Percentiles rank a stretch among this genome's conserved stretches.
Evolutionary conservation across 1,140 invertebrate species (phyloP).

Genomic region (Dryas iulia): DNA sequence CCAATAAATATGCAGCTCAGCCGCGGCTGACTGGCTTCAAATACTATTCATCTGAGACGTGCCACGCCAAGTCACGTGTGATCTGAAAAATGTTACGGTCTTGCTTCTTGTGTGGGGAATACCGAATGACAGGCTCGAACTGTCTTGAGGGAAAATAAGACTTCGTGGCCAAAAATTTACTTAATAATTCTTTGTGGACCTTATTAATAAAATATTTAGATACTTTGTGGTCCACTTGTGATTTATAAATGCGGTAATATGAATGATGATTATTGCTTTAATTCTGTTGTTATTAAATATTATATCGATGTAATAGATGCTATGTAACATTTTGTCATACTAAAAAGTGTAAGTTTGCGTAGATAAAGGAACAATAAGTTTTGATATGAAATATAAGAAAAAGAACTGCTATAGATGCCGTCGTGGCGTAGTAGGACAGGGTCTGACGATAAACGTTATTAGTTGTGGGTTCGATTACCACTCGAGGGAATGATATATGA

Average conservation of each 20-base stretch:
- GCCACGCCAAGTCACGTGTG: constrained; percentile 51
- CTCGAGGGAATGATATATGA: too few relatives aligned
- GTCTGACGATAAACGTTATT: too few relatives aligned
- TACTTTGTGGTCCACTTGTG: background rate
- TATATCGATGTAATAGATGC: too few relatives aligned
- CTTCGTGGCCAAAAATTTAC: background rate
- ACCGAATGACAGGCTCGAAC: constrained; percentile 34
- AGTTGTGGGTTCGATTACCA: too few relatives aligned
- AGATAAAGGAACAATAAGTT: too few relatives aligned
- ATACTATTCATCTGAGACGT: constrained; percentile 35
- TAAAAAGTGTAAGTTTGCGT: too few relatives aligned
- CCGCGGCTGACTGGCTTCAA: constrained; percentile 26
- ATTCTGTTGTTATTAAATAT: too few relatives aligned
- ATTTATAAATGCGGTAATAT: background rate
- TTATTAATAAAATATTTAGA: background rate
- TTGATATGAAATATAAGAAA: too few relatives aligned
- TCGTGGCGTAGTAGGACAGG: too few relatives aligned
- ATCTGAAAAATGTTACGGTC: constrained; percentile 56
- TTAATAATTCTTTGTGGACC: background rate
- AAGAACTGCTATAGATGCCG: too few relatives aligned
- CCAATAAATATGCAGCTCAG: constrained; percentile 20
- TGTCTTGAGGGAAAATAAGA: background rate
- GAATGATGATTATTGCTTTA: too few relatives aligned
- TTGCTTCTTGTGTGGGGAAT: constrained; percentile 48
- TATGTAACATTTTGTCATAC: too few relatives aligned